Base-by-base conservation (phyloP, 2,888 invertebrate species). In the Aethes cnicana region DNA sequence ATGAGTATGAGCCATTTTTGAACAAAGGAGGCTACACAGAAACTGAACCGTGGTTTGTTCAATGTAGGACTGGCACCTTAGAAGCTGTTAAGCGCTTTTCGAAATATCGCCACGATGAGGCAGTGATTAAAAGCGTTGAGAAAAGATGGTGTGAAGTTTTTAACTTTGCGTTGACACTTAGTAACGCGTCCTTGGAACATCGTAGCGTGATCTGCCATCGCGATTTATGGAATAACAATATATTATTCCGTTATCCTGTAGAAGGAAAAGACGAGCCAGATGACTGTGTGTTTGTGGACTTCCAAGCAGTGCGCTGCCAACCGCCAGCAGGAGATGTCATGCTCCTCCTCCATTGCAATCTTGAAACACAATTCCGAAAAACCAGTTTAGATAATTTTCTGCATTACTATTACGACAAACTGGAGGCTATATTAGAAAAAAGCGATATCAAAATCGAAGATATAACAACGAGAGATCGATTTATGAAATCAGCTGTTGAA, bases 301-400 rank as follows among this genome's bases (percentile, higher is more conserved):
- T 92, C 64, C 95, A 95, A 75, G 83, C 94, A 41, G 80, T 91
- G 0, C 86, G 92, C 17, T 94, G 92, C 66, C 91, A 91, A 9
- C 93, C 94, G 0, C 92, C 93, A 0, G 91, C 92, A 12, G 87
- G 93, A 35, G 95, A 95, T 62, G 78, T 93, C 1, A 86, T 92
- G 70, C 72, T 90, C 17, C 75, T 91, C 16, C 72, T 93, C 1
- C 90, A 90, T 63, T 83, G 92, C 42, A 92, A 91, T 62, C 74
- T 91, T 20, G 81, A 90, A 8, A 73, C 80, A 1, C 71, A 74
- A 41, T 84, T 88, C 47, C 77, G 92, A n/a, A 77, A 90, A 57
- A 61, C 77, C n/a, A 80, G 92, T 63, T 75, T 92, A 11, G 54
- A 66, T 0, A 68, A 68, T 4, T 84, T 94, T 52, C 60, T 94